A percentile compares a stretch with the other conserved stretches of the same genome.
These are phyloP conservation scores for Pandemis heparana DNA, from an alignment of 2,888 invertebrate species.

Conservation along the genomic window DNA sequence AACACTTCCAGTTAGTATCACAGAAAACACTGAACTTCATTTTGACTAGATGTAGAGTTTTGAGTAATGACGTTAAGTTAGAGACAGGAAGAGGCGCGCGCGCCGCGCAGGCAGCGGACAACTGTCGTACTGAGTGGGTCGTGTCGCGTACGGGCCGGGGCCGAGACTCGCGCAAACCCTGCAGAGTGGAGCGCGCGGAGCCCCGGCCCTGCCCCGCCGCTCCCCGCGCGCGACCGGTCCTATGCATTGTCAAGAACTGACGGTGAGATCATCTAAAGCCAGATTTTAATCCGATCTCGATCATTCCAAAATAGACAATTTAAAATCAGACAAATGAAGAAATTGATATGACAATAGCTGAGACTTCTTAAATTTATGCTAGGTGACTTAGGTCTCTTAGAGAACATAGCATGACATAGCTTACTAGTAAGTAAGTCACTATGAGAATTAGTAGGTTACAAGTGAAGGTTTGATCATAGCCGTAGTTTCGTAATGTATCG, in stretches of 20 bases:
- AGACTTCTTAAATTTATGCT: neutral
- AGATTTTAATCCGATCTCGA: constrained; percentile 68
- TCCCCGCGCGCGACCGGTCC: constrained; percentile 73
- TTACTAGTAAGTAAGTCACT: neutral
- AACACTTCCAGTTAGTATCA: constrained; percentile 52
- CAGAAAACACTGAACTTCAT: constrained; percentile 64
- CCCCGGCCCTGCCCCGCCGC: constrained; percentile 60
- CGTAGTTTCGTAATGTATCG: neutral
- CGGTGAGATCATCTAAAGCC: constrained; percentile 81
- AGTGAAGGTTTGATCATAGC: neutral
- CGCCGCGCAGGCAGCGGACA: constrained; percentile 79
- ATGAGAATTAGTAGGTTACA: neutral
- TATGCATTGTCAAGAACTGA: constrained; percentile 82
- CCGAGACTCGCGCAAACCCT: constrained; percentile 79
- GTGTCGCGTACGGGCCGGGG: constrained; percentile 60
- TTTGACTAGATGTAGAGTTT: constrained; percentile 64
- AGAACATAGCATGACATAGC: no score
- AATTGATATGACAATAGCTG: neutral
- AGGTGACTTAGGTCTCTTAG: neutral
- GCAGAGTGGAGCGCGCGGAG: constrained; percentile 59
- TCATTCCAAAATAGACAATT: constrained; percentile 52
- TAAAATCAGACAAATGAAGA: constrained; percentile 1
- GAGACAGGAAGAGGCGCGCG: constrained; percentile 68
- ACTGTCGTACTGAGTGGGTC: constrained; percentile 73
- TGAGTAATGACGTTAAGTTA: constrained; percentile 64